Percentiles rank a stretch among this genome's conserved stretches.
Evolutionary conservation across 2,797 vertebrate genomes (phyloP).

Genomic region (Gymnoscopelus braueri): DNA sequence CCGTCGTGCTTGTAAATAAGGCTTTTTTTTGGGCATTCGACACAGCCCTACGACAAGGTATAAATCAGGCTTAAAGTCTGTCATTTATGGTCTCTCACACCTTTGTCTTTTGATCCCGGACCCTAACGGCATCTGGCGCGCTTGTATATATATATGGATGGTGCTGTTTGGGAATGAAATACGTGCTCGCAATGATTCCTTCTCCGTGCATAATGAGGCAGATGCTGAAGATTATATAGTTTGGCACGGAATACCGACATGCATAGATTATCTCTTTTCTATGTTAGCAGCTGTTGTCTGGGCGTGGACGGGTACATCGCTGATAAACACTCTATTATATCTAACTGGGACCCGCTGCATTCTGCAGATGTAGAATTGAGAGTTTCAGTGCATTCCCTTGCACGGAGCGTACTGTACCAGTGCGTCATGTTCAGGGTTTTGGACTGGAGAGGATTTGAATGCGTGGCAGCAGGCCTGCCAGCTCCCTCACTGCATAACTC

Average conservation of each 20-base stretch:
- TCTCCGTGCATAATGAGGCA: conserved; percentile 71
- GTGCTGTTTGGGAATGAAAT: conserved; percentile 54
- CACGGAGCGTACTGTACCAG: conserved; percentile 50
- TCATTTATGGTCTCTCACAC: conserved; percentile 55
- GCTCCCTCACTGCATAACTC: conserved; percentile 61
- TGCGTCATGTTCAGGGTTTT: conserved; percentile 65
- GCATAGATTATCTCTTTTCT: conserved; percentile 76
- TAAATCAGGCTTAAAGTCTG: conserved; percentile 15
- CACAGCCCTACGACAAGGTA: too few relatives aligned
- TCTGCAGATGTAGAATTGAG: conserved; percentile 49
- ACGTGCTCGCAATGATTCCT: conserved; percentile 57
- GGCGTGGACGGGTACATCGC: conserved; percentile 59
- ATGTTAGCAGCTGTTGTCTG: conserved; percentile 76
- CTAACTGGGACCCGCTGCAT: conserved; percentile 38
- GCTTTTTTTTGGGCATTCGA: too few relatives aligned
- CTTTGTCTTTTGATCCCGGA: conserved; percentile 59
- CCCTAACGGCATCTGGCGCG: conserved; percentile 43
- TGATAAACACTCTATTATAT: conserved; percentile 34
- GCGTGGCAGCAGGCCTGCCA: conserved; percentile 66
- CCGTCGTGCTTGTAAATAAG: too few relatives aligned
- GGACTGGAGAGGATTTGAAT: conserved; percentile 69
- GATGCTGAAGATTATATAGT: conserved; percentile 76
- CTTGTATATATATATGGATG: conserved; percentile 49
- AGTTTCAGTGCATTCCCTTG: conserved; percentile 66
- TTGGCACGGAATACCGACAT: conserved; percentile 74